Evolutionary conservation across 2,797 vertebrate genomes (phyloP).

Genomic region (Neoniphon sammara): DNA sequence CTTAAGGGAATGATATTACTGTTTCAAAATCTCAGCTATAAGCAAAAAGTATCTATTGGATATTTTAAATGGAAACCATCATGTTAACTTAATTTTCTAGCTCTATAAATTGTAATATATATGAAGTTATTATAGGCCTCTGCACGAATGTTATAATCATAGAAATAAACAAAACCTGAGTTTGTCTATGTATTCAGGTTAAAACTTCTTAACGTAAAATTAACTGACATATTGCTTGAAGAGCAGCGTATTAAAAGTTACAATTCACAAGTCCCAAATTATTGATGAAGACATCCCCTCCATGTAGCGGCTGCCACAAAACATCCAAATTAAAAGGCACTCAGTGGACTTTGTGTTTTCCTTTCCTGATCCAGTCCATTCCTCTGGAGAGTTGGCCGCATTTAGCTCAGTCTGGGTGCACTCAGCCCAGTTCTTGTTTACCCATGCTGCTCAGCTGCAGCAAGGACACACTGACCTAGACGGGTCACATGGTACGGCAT

Average conservation of each 20-base stretch:
- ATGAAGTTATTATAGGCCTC: background rate
- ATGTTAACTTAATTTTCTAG: background rate
- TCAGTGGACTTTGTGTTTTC: background rate
- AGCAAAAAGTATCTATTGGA: background rate
- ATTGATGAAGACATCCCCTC: constrained; percentile 3
- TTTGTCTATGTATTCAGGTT: no score
- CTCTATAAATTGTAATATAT: background rate
- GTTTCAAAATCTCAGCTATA: no score
- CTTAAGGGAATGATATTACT: background rate
- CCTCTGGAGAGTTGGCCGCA: constrained; percentile 23
- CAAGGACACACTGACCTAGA: constrained; percentile 49
- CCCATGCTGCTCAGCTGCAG: constrained; percentile 25
- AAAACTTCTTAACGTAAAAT: background rate
- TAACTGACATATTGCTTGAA: background rate
- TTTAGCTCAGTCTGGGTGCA: constrained; percentile 16
- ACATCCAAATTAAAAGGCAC: background rate
- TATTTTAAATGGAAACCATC: background rate
- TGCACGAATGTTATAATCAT: background rate
- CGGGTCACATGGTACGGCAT: constrained; percentile 29
- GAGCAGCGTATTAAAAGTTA: background rate
- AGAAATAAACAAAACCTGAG: background rate
- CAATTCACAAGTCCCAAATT: background rate
- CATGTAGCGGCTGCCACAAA: background rate
- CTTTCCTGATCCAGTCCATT: constrained; percentile 21
- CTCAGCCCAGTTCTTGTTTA: constrained; percentile 20